Evolutionary conservation across 2,888 invertebrate genomes (phyloP).

Genomic region (Tryphoninae sp.): DNA sequence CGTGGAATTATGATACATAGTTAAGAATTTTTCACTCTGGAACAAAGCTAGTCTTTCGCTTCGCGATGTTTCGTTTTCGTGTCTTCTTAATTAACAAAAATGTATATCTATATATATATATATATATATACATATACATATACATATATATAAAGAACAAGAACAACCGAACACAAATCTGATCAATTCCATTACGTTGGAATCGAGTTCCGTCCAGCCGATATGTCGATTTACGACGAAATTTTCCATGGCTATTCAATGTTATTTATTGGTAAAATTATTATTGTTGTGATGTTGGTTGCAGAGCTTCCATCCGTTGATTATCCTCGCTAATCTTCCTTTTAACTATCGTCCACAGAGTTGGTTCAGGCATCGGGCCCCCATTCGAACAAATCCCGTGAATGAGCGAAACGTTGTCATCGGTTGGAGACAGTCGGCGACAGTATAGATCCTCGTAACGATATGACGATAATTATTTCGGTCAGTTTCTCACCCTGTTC

Average conservation of each 20-base stretch:
- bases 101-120: not conserved
- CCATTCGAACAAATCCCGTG: constrained; percentile 25
- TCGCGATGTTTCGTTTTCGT: not conserved
- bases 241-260: constrained; percentile 34
- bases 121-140: too few species aligned
- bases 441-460: constrained; percentile 47
- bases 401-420: constrained; percentile 31
- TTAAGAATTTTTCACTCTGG: constrained; percentile 2
- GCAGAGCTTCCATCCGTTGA: constrained; percentile 20
- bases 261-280: constrained; percentile 20
- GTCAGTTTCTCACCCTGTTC: constrained; percentile 4
- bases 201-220: constrained; percentile 63
- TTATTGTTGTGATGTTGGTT: constrained; percentile 1
- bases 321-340: constrained; percentile 11
- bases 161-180: constrained; percentile 5
- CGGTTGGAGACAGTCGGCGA: constrained; percentile 53
- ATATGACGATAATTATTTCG: constrained; percentile 18
- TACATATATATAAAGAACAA: not conserved
- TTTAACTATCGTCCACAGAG: constrained; percentile 17
- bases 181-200: constrained; percentile 43
- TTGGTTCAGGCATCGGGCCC: not conserved
- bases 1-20: not conserved
- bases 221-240: constrained; percentile 49
- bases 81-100: not conserved
- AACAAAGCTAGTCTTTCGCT: constrained; percentile 22